A percentile compares a stretch with the other conserved stretches of the same genome.
These are phyloP conservation scores for Drosophila sucinea DNA, from an alignment of 1,140 invertebrate species.

Conservation along the genomic window DNA sequence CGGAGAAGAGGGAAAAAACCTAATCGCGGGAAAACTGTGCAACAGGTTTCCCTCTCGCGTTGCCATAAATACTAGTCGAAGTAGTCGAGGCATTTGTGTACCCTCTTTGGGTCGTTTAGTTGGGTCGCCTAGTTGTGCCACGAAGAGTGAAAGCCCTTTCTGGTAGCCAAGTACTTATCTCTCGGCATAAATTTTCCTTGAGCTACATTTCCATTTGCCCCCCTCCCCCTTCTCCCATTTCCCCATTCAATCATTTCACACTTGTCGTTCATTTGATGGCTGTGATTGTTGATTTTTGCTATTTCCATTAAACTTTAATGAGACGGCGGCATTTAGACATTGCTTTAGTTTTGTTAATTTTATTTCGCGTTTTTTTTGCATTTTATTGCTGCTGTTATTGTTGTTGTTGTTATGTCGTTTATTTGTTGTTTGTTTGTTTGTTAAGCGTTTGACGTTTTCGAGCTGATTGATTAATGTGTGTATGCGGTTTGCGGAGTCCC, in stretches of 20 bases:
- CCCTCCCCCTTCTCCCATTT: neutral
- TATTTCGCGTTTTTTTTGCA: constrained; percentile 21
- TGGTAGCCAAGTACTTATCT: constrained; percentile 19
- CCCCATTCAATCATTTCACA: neutral
- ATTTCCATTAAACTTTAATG: constrained; percentile 67
- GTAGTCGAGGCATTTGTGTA: constrained; percentile 25
- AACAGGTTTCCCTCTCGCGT: constrained; percentile 64
- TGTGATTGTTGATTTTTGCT: constrained; percentile 11
- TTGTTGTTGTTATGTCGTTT: constrained; percentile 4
- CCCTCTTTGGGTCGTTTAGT: neutral
- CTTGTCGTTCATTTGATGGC: constrained; percentile 12
- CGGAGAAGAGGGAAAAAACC: constrained; percentile 9
- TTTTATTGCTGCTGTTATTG: neutral
- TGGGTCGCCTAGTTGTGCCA: neutral
- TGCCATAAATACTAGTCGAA: constrained; percentile 30
- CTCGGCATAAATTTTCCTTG: constrained; percentile 34
- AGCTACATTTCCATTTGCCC: neutral
- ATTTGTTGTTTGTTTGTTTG: constrained; percentile 16
- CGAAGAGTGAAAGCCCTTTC: constrained; percentile 60
- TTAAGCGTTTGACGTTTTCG: constrained; percentile 60
- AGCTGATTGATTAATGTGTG: constrained; percentile 66
- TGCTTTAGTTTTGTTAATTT: constrained; percentile 10
- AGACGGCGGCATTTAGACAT: constrained; percentile 30
- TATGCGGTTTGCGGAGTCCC: constrained; percentile 30
- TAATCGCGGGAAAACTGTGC: constrained; percentile 62